Base-by-base conservation (phyloP, 2,797 vertebrate species). In the Chelidonichthys spinosus region DNA sequence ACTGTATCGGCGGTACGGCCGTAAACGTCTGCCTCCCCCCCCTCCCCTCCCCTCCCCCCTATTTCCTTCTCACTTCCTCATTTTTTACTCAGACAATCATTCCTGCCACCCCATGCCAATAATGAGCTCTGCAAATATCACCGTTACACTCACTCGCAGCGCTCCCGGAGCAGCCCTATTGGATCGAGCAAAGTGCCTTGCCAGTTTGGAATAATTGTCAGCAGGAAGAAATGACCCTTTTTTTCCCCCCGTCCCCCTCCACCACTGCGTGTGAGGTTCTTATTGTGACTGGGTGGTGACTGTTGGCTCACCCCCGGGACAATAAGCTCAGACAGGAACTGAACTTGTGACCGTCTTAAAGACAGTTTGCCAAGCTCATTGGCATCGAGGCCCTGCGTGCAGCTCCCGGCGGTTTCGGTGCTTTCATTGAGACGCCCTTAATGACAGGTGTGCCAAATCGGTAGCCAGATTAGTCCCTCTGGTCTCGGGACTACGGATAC, bases 401-500 rank as follows among this genome's bases (percentile, higher is more conserved):
- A 7, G 63, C 71, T 81, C 67, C 52, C 0, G 17, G 73, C 65
- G 74, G 25, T 25, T 85, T 76, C 55, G 64, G 55, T 33, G 67
- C 62, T 64, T 84, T 86, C 84, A 73, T 33, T 63, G 77, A 90
- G 77, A 87, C 85, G 82, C 69, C 75, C 72, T 62, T 88, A 90
- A 90, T 87, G 87, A 89, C 84, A 86, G 87, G 79, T 89, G 84
- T 84, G 81, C 75, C 84, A 84, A 69, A 72, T 78, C 63, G 62
- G 65, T 11, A 93, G 90, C 87, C 86, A 91, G 87, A 92, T 92
- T 90, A 91, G 81, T 72, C 73, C 73, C 76, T 89, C 81, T 87
- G 83, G 78, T 74, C 85, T 82, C 84, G 82, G 79, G 79, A 87
- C 76, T 67, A 74, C 32, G 72, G 77, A 90, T 85, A 87, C 87